Evolutionary conservation across 2,113 vertebrate species (phyloP), one percentile per base, ranked within the genome.

Genomic region (Danionella cerebrum): DNA sequence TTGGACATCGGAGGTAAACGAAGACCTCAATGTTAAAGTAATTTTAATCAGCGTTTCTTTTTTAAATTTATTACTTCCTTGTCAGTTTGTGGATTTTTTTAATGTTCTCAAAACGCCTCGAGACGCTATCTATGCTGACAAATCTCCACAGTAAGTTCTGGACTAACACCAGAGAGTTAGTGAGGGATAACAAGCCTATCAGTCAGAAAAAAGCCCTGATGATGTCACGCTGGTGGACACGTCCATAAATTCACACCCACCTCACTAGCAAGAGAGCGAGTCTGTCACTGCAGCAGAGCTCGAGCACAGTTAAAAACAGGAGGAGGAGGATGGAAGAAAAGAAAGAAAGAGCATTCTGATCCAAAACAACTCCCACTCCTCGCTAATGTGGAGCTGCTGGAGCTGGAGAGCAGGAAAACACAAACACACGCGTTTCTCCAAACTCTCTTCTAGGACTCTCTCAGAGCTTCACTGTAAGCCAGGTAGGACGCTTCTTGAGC

Each of bases 151-250:
- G 25, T 33, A 10, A 16, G 25, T 12, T 33, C 33, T 53, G 51
- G 16, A 53, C 1, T 5, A n/a, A 22, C 36, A 31, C 29, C n/a
- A 47, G 63, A 13, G 63, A 33, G 55, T 18, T 13, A 22, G 44
- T 41, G 24, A 29, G 52, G 39, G 24, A 53, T 53, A 33, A 33
- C 51, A 19, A 57, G 55, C 18, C 18, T 45, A 5, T 69, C 41
- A 22, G 36, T 9, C 12, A 39, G 24, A n/a, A 57, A 25, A 60
- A 60, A 69, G 39, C n/a, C 45, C 48, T 2, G 12, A 39, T 79
- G 73, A 73, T 73, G 70, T 76, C 70, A 77, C 44, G 9, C 22
- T 69, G 44, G 51, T 64, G 14, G 27, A 50, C 51, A 41, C 36
- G 60, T 67, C 57, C 58, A 77, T 71, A 70, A 36, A 69, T 48